Conservation (phyloP, 92 coral and sea anemone genomes). For the Montipora capitata region DNA sequence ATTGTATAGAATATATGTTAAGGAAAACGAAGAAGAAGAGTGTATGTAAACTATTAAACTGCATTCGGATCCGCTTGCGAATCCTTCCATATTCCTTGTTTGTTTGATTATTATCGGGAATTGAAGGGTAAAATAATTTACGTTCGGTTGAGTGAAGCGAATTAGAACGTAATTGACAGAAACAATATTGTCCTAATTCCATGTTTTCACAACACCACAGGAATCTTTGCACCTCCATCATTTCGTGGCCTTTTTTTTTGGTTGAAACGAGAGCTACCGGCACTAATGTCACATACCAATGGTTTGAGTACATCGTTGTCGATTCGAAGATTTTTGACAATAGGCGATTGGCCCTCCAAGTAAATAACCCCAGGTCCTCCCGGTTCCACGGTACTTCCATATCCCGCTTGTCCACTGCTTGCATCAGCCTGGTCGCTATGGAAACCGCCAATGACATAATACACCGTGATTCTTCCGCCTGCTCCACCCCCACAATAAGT, state of each 20-base stretch:
- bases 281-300: constrained; percentile 29
- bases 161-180: too few relatives aligned
- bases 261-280: not conserved
- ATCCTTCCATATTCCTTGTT: too few relatives aligned
- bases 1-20: too few relatives aligned
- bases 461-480: constrained; percentile 94
- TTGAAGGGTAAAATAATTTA: too few relatives aligned
- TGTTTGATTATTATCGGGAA: too few relatives aligned
- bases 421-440: constrained; percentile 89
- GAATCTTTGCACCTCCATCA: not conserved
- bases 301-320: constrained; percentile 89
- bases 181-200: too few relatives aligned
- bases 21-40: too few relatives aligned
- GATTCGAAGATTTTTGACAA: constrained; percentile 87
- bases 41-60: too few relatives aligned
- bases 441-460: constrained; percentile 88
- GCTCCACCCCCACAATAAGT: constrained; percentile 97
- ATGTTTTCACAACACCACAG: too few relatives aligned
- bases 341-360: constrained; percentile 83
- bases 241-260: not conserved
- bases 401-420: constrained; percentile 79
- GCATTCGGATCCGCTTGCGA: too few relatives aligned
- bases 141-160: too few relatives aligned
- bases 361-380: constrained; percentile 97
- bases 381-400: constrained; percentile 66